phyloP scores from a whole-genome alignment of 2,113 vertebrate species.

The Perca schrenkii region DNA sequence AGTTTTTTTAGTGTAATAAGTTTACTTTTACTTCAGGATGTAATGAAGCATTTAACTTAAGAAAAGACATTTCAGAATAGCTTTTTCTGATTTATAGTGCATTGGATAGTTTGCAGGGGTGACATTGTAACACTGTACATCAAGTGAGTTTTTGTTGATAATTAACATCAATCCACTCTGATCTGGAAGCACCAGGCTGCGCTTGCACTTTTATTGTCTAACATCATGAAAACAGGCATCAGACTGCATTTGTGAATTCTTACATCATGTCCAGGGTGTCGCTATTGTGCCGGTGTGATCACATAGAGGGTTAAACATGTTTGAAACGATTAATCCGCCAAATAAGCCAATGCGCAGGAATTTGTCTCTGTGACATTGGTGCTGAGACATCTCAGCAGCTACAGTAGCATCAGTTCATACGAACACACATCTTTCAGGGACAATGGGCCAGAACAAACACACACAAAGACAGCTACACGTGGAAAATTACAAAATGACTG shows the following conservation, averaged over 20 bases:
- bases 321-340: neutral
- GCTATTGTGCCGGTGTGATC: neutral
- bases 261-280: slow-evolving; percentile 7
- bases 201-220: neutral
- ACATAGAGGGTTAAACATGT: neutral
- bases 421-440: slow-evolving; percentile 17
- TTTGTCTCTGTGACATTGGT: slow-evolving; percentile 1
- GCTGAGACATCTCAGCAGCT: slow-evolving; percentile 24
- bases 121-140: neutral
- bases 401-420: slow-evolving; percentile 6
- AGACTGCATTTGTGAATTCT: neutral
- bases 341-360: slow-evolving; percentile 17
- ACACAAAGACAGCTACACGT: slow-evolving; percentile 4
- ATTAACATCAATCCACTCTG: slow-evolving; percentile 4
- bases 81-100: neutral
- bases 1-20: neutral
- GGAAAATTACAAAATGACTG: slow-evolving; percentile 43
- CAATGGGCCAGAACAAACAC: slow-evolving; percentile 29
- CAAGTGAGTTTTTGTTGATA: neutral
- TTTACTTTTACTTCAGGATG: neutral
- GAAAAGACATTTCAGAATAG: slow-evolving; percentile 6
- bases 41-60: slow-evolving; percentile 11
- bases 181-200: neutral
- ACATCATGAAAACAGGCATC: neutral
- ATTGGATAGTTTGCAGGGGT: neutral